These are phyloP conservation scores for Galago senegalensis DNA, from an alignment of 2,797 vertebrate genomes.

Conservation along the genomic window DNA sequence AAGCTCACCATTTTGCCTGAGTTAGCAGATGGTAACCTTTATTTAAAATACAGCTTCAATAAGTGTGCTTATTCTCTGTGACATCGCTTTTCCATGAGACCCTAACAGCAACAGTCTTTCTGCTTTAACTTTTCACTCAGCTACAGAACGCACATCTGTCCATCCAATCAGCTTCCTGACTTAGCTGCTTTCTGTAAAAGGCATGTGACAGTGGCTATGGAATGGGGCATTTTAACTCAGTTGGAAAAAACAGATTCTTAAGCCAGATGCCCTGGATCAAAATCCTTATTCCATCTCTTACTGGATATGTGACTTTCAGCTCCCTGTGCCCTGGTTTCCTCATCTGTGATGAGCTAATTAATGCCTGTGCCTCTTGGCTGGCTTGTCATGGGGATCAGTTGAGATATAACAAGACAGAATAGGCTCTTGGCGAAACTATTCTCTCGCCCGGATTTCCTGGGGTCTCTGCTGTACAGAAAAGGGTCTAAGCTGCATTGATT, in stretches of 20 bases:
- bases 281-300: background rate
- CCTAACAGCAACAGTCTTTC: too few relatives aligned
- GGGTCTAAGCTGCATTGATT: background rate
- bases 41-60: too few relatives aligned
- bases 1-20: too few relatives aligned
- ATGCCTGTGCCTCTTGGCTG: background rate
- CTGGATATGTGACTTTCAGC: background rate
- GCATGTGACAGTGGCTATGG: background rate
- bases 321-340: background rate
- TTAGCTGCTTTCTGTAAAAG: background rate
- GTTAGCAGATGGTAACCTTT: too few relatives aligned
- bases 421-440: background rate
- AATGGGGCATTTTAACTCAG: background rate
- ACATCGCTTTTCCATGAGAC: too few relatives aligned
- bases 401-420: background rate
- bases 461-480: background rate
- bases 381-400: background rate
- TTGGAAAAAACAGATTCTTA: background rate
- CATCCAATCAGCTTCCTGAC: background rate
- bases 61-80: too few relatives aligned
- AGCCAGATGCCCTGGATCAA: background rate
- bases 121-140: background rate
- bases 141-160: background rate
- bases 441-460: background rate
- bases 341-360: background rate